Conservation (phyloP, 2,888 invertebrate genomes). For the Baccha elongata region DNA sequence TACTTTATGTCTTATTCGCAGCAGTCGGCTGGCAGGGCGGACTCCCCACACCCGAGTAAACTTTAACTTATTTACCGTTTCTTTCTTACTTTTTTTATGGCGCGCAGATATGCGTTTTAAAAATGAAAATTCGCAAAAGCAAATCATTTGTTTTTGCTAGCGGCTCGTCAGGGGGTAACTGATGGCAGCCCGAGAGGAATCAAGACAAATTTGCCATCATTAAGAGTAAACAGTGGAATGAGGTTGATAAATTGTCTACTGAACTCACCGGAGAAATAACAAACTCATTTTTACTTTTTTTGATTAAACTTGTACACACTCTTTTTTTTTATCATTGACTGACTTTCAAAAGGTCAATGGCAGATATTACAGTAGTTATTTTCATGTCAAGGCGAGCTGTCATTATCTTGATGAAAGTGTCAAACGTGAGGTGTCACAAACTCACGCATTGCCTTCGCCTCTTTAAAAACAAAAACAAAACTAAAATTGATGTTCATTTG, state of each 20-base stretch:
- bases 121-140: constrained; percentile 39
- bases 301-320: constrained; percentile 24
- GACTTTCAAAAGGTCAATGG: constrained; percentile 18
- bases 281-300: constrained; percentile 37
- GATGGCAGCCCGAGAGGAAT: background rate
- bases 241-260: constrained; percentile 22
- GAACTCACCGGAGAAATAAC: background rate
- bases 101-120: constrained; percentile 43
- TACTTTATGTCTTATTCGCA: constrained; percentile 47
- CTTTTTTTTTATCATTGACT: background rate
- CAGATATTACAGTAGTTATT: background rate
- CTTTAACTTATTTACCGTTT: constrained; percentile 36
- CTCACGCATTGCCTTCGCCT: constrained; percentile 27
- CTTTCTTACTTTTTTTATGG: constrained; percentile 39
- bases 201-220: constrained; percentile 42
- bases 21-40: too few species aligned
- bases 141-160: too few species aligned
- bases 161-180: background rate
- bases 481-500: background rate
- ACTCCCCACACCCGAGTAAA: constrained; percentile 28
- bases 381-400: constrained; percentile 11
- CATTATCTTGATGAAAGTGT: constrained; percentile 44
- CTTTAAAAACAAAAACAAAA: background rate
- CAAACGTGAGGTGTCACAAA: constrained; percentile 59
- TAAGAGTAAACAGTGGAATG: constrained; percentile 29